These are phyloP conservation scores for Coptodon bakossiorum DNA, from an alignment of 2,113 vertebrate species.

Conservation along the genomic window DNA sequence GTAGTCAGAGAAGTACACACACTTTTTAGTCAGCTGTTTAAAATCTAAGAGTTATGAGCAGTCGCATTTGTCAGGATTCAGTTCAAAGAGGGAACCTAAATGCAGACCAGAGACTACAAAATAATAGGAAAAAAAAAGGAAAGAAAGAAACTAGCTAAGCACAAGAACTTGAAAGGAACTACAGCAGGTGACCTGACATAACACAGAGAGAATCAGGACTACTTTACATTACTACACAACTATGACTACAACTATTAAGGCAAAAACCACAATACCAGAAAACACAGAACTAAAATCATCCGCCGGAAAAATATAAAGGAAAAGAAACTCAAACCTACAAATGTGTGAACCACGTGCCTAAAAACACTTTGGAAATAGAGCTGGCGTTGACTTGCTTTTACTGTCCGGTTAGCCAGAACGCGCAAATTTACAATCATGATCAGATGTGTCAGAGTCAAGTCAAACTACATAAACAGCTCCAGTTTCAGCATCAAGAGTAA, in stretches of 20 bases:
- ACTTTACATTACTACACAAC: background rate
- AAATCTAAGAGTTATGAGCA: rapidly evolving
- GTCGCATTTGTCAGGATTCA: background rate
- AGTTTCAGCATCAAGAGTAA: background rate
- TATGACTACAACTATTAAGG: background rate
- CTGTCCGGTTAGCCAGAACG: background rate
- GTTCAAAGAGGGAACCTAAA: background rate
- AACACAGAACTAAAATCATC: background rate
- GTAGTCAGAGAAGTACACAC: background rate
- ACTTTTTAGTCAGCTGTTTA: background rate
- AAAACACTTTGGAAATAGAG: background rate
- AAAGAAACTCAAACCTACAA: background rate
- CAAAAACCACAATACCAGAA: background rate
- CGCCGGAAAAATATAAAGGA: rapidly evolving
- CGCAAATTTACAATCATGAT: background rate
- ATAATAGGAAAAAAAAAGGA: rapidly evolving
- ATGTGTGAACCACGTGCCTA: background rate
- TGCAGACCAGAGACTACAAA: rapidly evolving
- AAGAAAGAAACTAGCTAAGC: background rate
- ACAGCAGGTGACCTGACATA: background rate
- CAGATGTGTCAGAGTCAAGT: background rate
- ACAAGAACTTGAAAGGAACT: background rate
- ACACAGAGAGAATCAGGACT: background rate
- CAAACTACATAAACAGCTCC: background rate
- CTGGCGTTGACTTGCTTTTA: background rate